Evolutionary conservation across 1,140 invertebrate genomes (phyloP), one percentile per base, ranked within the genome.

Genomic region (Whitmania pigra): DNA sequence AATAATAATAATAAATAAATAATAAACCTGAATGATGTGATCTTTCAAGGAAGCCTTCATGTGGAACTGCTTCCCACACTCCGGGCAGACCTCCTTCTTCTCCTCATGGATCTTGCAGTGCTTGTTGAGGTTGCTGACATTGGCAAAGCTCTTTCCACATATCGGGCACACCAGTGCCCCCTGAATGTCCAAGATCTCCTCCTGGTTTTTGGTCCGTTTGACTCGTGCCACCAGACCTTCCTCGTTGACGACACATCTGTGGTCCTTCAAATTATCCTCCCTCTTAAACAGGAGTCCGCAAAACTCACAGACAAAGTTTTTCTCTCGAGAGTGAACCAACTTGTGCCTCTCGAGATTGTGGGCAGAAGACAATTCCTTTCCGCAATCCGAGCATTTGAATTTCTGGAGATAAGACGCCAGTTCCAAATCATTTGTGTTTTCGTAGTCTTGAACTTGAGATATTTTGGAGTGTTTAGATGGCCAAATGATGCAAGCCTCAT

Each of bases 11-110:
- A 49, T 17, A 49, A 63, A 63, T 31, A 5, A 31, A 63, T 18
- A 25, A 63, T 20, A n/a, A 73, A 76, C 74, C 36, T 43, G 55
- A 17, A 76, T 75, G 13, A 77, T 73, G 75, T 86, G 85, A 60
- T 83, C 79, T 57, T 81, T 79, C 7, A 85, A 76, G 53, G 84
- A 79, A 66, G 82, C 80, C 36, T 80, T 79, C 53, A 83, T 78
- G 76, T 85, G 83, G 75, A 86, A 86, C 43, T 75, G 76, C 74
- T 84, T 84, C 7, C 77, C 77, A 74, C 85, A 86, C 27, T 81
- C 76, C 27, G 79, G 77, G 77, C 85, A 86, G 29, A 78, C 76
- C 60, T 78, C 80, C 70, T 76, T 78, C 73, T 82, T 83, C 66
- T 84, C 84, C 4, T 83, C 83, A 76, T 82, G 79, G 22, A 80